Percentiles rank a stretch among this genome's conserved stretches.
These are phyloP conservation scores for Hippopotamus amphibius DNA, from an alignment of 2,113 vertebrate genomes.

Conservation along the genomic window DNA sequence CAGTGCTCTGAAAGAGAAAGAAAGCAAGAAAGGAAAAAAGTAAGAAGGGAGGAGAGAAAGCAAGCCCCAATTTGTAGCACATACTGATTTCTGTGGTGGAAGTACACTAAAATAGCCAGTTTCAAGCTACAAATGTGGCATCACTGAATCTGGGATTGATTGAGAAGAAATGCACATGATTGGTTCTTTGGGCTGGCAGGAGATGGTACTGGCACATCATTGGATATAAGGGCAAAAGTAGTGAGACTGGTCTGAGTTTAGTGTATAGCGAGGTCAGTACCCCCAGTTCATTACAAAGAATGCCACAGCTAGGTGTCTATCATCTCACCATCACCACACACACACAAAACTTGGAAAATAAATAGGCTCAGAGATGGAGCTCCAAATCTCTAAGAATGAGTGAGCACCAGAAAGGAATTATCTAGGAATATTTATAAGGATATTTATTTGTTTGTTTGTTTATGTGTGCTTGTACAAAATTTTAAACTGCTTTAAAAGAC, in stretches of 20 bases:
- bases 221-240: neutral
- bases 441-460: neutral
- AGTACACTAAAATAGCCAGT: neutral
- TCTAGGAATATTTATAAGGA: neutral
- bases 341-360: neutral
- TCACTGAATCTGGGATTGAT: neutral
- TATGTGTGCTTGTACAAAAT: neutral
- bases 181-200: neutral
- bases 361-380: neutral
- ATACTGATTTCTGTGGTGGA: neutral
- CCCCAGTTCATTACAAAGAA: neutral
- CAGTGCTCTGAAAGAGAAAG: neutral
- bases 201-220: neutral
- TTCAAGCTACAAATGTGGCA: neutral
- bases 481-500: slow-evolving; percentile 44
- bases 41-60: neutral
- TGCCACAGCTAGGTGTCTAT: neutral
- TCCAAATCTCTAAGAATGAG: neutral
- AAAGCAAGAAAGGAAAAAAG: neutral
- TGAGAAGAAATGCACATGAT: neutral
- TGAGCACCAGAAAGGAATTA: neutral
- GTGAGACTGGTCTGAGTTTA: neutral
- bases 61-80: neutral
- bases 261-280: neutral
- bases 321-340: neutral